phyloP scores from a whole-genome alignment of 2,888 invertebrate species.

The Argynnis bischoffii region DNA sequence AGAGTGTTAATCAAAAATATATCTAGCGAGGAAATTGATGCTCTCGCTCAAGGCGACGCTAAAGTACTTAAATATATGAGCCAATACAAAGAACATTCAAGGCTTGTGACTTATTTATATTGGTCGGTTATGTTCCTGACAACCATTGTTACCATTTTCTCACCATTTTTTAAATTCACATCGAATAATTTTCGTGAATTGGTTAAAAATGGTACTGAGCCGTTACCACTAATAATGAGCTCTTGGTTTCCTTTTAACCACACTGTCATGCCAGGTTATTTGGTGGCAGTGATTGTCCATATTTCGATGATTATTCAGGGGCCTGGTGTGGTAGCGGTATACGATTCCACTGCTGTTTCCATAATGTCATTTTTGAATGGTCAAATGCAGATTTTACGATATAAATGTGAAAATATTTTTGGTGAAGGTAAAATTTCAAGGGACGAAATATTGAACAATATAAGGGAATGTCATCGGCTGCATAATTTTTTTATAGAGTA shows the following conservation, averaged over 20 bases:
- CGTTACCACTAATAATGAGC: constrained; percentile 58
- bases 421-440: constrained; percentile 37
- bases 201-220: constrained; percentile 50
- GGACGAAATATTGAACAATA: constrained; percentile 45
- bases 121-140: constrained; percentile 56
- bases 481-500: constrained; percentile 59
- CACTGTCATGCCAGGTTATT: constrained; percentile 57
- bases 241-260: constrained; percentile 69
- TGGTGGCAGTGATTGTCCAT: constrained; percentile 51
- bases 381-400: constrained; percentile 55
- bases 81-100: constrained; percentile 55
- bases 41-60: constrained; percentile 44
- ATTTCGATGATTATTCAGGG: constrained; percentile 53
- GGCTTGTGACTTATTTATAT: constrained; percentile 55
- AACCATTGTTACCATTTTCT: constrained; percentile 45
- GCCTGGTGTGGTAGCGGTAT: constrained; percentile 53
- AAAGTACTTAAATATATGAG: constrained; percentile 43
- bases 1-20: constrained; percentile 45
- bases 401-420: constrained; percentile 54
- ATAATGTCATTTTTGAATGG: constrained; percentile 66
- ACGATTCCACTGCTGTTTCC: constrained; percentile 57
- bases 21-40: constrained; percentile 52
- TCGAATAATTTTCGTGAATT: constrained; percentile 49
- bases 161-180: constrained; percentile 55
- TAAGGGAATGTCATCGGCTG: constrained; percentile 62